Evolutionary conservation across 2,797 vertebrate genomes (phyloP).

Genomic region (Leucoraja ocellata): DNA sequence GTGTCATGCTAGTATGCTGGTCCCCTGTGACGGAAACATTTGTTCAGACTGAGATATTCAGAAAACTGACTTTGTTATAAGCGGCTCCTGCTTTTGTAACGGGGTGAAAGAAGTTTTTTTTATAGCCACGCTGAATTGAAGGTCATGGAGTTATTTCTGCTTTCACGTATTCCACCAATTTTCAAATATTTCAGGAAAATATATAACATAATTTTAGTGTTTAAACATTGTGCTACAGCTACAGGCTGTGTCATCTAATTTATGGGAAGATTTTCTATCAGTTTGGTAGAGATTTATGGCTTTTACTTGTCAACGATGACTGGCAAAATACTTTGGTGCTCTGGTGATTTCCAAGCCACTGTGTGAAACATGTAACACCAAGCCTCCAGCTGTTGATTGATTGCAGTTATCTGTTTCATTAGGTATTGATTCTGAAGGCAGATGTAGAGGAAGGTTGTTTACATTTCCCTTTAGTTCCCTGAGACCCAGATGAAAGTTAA

Average conservation of each 20-base stretch:
- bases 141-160: not conserved
- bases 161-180: not conserved
- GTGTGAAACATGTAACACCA: not conserved
- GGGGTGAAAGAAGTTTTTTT: not conserved
- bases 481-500: not conserved
- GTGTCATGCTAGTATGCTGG: slow-evolving; percentile 5
- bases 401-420: not conserved
- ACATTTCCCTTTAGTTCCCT: not conserved
- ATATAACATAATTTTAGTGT: not conserved
- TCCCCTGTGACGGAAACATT: slow-evolving; percentile 27
- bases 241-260: not conserved
- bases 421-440: not conserved
- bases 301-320: not conserved
- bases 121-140: not conserved
- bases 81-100: not conserved
- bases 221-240: not conserved
- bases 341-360: not conserved
- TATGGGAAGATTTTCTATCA: not conserved
- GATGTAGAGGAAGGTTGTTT: not conserved
- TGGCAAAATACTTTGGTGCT: not conserved
- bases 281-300: not conserved
- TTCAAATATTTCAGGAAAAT: not conserved
- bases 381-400: not conserved
- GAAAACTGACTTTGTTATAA: slow-evolving; percentile 15
- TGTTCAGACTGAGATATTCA: slow-evolving; percentile 18